Base-by-base conservation (phyloP, 2,113 vertebrate genomes). In the Dipodomys merriami region DNA sequence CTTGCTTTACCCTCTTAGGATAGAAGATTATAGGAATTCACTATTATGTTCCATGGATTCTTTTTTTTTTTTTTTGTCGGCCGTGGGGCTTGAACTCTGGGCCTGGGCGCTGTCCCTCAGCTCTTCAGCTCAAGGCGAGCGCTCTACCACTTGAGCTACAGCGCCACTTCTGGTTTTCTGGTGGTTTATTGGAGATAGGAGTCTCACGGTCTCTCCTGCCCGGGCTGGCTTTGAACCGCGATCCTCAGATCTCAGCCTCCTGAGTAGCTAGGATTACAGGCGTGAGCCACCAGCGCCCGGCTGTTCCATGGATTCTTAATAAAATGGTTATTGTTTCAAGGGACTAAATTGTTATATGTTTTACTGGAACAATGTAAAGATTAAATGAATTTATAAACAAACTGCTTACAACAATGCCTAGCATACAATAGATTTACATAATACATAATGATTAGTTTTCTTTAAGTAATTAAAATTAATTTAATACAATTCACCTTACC, bases 401-500 rank as follows among this genome's bases (percentile, higher is more conserved):
- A 92, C 18, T 89, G 64, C 77, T 92, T 88, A 83, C 30, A 93
- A 82, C 67, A 94, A 72, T 91, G 86, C 67, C 88, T 77, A 88
- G n/a, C 80, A 93, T 33, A 86, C 25, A 91, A 60, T 87, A 95
- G 49, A 39, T 39, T 39, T 39, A 39, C 35, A 39, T 82, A 65
- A 46, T 87, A 91, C 2, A 4, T 25, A 90, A 74, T 2, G 49
- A 29, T 93, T 81, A 81, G 35, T 68, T 93, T 87, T 80, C 67
- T 93, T 7, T 69, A 93, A 88, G 25, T 67, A 86, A 77, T 92
- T 92, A 91, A 29, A 94, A 89, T 90, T n/a, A 91, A 94, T 64
- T 93, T 9, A 91, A 95, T 95, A 87, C 1, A 95, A 92, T 92
- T 83, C 69, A 68, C 29, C 99, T 99, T 97, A 99, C 99, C 99